Conservation (phyloP, 2,797 vertebrate genomes). For the Petrocephalus sullivani region DNA sequence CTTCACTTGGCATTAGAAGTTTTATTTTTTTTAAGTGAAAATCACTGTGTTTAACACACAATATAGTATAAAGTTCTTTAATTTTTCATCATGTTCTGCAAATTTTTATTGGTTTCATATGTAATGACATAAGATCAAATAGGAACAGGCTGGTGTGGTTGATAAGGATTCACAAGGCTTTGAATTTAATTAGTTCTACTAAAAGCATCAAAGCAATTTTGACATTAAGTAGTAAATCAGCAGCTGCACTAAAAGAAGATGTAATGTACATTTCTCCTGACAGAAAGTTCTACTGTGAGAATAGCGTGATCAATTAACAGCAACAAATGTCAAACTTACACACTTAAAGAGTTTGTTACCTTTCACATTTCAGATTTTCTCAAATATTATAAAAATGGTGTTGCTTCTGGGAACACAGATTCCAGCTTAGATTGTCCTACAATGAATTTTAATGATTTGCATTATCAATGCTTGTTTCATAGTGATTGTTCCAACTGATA, state of each 20-base stretch:
- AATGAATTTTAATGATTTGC: neutral
- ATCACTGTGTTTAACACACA: neutral
- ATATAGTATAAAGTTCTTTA: neutral
- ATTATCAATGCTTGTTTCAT: neutral
- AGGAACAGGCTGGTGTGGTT: slow-evolving; percentile 19
- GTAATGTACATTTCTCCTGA: neutral
- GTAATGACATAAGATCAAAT: slow-evolving; percentile 13
- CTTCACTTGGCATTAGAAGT: slow-evolving; percentile 17
- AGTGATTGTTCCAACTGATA: neutral
- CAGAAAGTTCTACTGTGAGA: slow-evolving; percentile 1
- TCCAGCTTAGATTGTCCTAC: neutral
- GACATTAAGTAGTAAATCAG: slow-evolving; percentile 15
- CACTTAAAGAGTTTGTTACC: neutral
- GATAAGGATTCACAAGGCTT: slow-evolving; percentile 10
- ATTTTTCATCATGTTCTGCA: neutral
- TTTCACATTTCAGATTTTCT: neutral
- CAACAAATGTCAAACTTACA: neutral
- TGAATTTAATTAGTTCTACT: slow-evolving; percentile 12
- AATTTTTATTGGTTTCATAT: slow-evolving; percentile 4
- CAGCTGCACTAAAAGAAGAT: slow-evolving; percentile 6
- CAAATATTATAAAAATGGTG: neutral
- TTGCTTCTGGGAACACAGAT: neutral
- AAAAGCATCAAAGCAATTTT: slow-evolving; percentile 18
- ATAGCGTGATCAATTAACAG: neutral
- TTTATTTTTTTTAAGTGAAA: slow-evolving; percentile 14